phyloP scores from a whole-genome alignment of 2,113 vertebrate species.

The Equus przewalskii region DNA sequence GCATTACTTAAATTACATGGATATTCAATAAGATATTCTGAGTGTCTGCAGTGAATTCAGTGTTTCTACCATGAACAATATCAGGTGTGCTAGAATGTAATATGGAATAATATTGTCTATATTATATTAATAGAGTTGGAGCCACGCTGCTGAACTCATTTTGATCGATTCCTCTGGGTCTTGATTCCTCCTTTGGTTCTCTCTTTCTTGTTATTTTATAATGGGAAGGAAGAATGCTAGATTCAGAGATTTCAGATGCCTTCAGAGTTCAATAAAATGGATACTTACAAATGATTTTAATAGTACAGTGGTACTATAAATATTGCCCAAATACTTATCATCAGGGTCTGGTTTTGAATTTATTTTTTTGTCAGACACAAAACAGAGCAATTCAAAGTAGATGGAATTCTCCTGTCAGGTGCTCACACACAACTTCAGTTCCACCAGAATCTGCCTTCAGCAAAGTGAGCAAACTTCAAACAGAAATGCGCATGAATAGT shows the following conservation, averaged over 20 bases:
- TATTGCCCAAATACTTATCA: constrained; percentile 40
- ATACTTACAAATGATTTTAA: not conserved
- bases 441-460: constrained; percentile 70
- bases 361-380: constrained; percentile 32
- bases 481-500: constrained; percentile 80
- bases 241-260: constrained; percentile 11
- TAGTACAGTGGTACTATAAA: not conserved
- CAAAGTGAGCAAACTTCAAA: constrained; percentile 76
- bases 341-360: not conserved
- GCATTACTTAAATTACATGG: constrained; percentile 2
- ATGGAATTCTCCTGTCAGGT: constrained; percentile 44
- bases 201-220: constrained; percentile 7
- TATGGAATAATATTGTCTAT: not conserved
- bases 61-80: not conserved
- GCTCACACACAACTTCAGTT: not conserved
- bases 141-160: not conserved
- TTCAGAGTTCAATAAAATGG: not conserved
- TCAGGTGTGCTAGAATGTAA: not conserved
- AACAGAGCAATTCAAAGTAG: not conserved
- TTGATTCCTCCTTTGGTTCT: constrained; percentile 19
- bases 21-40: not conserved
- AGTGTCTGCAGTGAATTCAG: not conserved
- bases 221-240: not conserved
- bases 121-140: not conserved
- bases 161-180: not conserved